Evolutionary conservation across 2,113 vertebrate species (phyloP).

Genomic region (Chamaea fasciata): DNA sequence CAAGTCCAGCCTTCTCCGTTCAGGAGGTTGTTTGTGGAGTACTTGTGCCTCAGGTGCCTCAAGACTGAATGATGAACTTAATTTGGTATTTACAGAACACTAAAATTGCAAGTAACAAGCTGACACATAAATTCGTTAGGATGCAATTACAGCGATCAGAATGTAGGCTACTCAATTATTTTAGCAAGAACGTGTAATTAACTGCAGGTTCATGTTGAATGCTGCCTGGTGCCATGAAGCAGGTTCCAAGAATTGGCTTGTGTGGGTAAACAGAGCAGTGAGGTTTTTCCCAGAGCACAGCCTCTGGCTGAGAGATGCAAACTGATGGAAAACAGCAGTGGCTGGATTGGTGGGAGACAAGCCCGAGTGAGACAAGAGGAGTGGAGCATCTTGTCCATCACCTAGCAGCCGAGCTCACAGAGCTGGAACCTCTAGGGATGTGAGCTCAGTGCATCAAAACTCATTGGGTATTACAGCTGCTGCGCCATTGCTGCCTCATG

Average conservation of each 20-base stretch:
- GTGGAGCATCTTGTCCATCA: neutral
- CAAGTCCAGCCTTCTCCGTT: neutral
- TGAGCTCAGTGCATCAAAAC: neutral
- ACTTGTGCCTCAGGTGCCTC: neutral
- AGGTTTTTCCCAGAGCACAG: neutral
- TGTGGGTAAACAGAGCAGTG: neutral
- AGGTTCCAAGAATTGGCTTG: neutral
- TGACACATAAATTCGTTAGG: conserved; percentile 45
- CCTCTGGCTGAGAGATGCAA: neutral
- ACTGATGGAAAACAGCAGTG: neutral
- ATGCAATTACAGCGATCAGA: conserved; percentile 22
- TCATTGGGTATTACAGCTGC: neutral
- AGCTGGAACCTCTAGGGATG: neutral
- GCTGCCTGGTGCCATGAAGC: neutral
- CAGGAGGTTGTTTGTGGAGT: neutral
- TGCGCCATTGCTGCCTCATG: neutral
- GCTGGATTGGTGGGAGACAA: neutral
- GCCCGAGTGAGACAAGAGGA: accelerated
- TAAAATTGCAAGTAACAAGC: neutral
- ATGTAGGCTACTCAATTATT: conserved; percentile 29
- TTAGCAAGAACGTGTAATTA: conserved; percentile 40
- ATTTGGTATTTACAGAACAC: conserved; percentile 27
- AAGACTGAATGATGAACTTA: neutral
- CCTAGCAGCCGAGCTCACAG: neutral
- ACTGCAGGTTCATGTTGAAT: conserved; percentile 16